phyloP scores from a whole-genome alignment of 30 jellyfish, hydroid and myxozoan species.

The Hydractinia symbiolongicarpus region DNA sequence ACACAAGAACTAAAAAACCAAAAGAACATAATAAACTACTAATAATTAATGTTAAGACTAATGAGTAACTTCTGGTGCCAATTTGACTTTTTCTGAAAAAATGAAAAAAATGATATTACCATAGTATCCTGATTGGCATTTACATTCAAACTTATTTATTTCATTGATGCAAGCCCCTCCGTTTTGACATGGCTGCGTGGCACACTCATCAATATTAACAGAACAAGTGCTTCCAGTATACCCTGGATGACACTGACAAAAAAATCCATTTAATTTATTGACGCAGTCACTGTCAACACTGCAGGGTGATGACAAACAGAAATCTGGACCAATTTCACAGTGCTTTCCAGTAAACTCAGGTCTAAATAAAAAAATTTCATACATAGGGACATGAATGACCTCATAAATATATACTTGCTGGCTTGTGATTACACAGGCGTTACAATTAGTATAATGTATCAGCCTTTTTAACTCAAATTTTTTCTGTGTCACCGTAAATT shows the following conservation, averaged over 20 bases:
- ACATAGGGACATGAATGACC: constrained; percentile 34
- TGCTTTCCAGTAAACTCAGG: constrained; percentile 63
- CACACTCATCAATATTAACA: constrained; percentile 42
- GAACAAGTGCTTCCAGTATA: constrained; percentile 60
- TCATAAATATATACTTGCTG: constrained; percentile 50
- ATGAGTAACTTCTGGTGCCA: too few relatives aligned
- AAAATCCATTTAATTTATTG: constrained; percentile 49
- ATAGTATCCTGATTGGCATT: constrained; percentile 29
- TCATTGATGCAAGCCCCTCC: constrained; percentile 47
- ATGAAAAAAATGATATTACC: constrained; percentile 2
- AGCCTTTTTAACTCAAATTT: background rate
- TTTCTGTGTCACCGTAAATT: too few relatives aligned
- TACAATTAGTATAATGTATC: background rate
- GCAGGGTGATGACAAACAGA: constrained; percentile 73
- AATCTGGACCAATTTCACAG: constrained; percentile 51
- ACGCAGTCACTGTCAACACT: constrained; percentile 61
- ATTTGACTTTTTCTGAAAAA: too few relatives aligned
- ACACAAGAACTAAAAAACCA: too few relatives aligned
- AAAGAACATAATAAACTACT: too few relatives aligned
- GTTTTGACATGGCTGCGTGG: constrained; percentile 38
- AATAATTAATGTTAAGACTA: too few relatives aligned
- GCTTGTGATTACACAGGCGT: background rate
- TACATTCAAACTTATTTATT: constrained; percentile 28
- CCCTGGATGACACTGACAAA: constrained; percentile 72
- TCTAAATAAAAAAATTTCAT: constrained; percentile 25